A percentile compares a stretch with the other conserved stretches of the same genome.
Evolutionary conservation across 2,888 invertebrate species (phyloP).

Genomic region (Tetragonula carbonaria): DNA sequence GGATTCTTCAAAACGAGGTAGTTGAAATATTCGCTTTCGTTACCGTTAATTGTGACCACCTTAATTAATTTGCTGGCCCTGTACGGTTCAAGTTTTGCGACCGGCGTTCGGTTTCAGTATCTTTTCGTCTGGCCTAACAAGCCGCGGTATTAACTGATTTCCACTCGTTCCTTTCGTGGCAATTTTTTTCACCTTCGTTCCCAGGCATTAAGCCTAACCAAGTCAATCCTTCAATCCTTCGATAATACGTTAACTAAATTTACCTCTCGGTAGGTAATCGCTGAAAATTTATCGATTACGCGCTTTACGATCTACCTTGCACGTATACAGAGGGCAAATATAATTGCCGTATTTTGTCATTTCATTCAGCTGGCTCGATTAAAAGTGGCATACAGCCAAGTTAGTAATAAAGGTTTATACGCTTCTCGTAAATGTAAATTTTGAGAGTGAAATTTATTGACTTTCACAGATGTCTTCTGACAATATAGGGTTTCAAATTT

Average conservation of each 20-base stretch:
- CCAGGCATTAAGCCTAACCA: not conserved
- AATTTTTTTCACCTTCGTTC: not conserved
- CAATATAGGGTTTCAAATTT: not conserved
- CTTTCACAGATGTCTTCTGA: not conserved
- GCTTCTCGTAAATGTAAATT: not conserved
- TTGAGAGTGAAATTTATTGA: not conserved
- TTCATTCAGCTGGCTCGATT: not conserved
- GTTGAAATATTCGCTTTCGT: constrained; percentile 73
- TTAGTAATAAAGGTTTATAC: not conserved
- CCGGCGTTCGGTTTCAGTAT: constrained; percentile 39
- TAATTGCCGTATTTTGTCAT: not conserved
- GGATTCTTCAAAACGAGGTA: constrained; percentile 68
- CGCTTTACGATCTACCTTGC: not conserved
- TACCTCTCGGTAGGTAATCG: not conserved
- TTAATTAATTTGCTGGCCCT: constrained; percentile 69
- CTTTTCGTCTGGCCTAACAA: constrained; percentile 34
- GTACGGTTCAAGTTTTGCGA: constrained; percentile 29
- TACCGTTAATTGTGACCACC: constrained; percentile 66
- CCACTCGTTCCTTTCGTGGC: constrained; percentile 18
- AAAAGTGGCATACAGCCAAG: not conserved
- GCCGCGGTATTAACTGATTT: constrained; percentile 44
- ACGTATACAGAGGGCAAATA: not conserved
- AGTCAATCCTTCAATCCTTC: constrained; percentile 14
- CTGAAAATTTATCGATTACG: not conserved
- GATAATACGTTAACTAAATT: constrained; percentile 43